Percentiles rank a stretch among this genome's conserved stretches.
These are phyloP conservation scores for Ambastaia sidthimunki DNA, from an alignment of 2,797 vertebrate genomes.

Conservation along the genomic window DNA sequence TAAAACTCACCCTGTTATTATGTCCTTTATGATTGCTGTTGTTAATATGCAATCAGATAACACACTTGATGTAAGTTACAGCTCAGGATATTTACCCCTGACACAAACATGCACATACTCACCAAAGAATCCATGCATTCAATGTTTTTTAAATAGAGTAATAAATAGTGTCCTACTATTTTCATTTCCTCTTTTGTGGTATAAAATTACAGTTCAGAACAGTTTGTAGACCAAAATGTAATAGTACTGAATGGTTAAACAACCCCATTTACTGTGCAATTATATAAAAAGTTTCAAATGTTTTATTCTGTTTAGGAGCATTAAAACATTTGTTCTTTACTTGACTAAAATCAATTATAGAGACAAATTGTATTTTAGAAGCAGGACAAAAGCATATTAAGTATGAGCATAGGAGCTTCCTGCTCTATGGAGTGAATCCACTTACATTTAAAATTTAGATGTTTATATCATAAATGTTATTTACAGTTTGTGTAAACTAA, in stretches of 20 bases:
- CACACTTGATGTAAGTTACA: background rate
- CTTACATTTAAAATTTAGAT: background rate
- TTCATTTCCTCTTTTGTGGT: constrained; percentile 21
- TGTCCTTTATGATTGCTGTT: background rate
- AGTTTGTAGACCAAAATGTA: background rate
- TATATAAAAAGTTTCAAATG: background rate
- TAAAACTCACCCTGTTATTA: background rate
- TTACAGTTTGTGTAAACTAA: background rate
- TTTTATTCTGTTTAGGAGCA: background rate
- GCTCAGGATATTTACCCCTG: background rate
- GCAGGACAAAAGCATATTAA: too few relatives aligned
- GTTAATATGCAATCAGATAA: background rate
- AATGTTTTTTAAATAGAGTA: background rate
- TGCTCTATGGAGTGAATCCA: background rate
- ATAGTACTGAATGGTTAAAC: background rate
- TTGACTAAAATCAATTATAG: background rate
- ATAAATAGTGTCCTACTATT: background rate
- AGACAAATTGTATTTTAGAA: background rate
- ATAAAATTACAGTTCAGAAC: background rate
- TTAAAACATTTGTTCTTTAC: background rate
- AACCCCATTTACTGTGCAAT: background rate
- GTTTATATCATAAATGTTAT: background rate
- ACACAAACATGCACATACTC: background rate
- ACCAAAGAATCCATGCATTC: background rate
- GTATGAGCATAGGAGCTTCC: background rate